Conservation (phyloP, 2,797 vertebrate genomes). For the Amazona finschi region DNA sequence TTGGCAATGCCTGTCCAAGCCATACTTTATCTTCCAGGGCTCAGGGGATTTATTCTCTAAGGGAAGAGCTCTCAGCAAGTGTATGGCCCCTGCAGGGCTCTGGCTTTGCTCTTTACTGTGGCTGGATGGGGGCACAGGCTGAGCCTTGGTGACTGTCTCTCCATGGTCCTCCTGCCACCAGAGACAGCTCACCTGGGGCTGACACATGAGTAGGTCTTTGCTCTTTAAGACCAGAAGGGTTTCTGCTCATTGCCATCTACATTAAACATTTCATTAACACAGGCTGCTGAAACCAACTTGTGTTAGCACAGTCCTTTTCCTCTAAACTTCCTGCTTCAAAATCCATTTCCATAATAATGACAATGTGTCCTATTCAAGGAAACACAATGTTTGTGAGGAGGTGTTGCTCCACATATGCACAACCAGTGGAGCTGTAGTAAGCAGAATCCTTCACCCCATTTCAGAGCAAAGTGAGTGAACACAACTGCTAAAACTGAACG, state of each 20-base stretch:
- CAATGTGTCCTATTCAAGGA: fast-evolving
- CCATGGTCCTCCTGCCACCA: neutral
- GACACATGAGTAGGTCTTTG: neutral
- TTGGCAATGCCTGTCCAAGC: neutral
- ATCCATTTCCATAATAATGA: neutral
- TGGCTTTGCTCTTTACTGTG: neutral
- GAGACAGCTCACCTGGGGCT: neutral
- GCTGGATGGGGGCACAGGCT: neutral
- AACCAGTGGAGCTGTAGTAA: neutral
- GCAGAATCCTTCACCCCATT: neutral
- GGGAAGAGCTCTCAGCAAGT: neutral
- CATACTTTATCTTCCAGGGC: neutral
- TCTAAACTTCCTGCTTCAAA: neutral
- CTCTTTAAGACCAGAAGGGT: neutral
- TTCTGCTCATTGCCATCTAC: neutral
- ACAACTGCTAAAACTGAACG: neutral
- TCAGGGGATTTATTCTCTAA: neutral
- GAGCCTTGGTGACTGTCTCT: neutral
- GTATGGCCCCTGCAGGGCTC: neutral
- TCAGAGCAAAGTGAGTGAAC: neutral
- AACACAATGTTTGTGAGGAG: neutral
- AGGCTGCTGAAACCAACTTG: neutral
- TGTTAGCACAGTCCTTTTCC: neutral
- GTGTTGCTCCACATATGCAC: neutral
- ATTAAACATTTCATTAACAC: neutral